These are phyloP conservation scores for Stigmatopora nigra DNA, from an alignment of 2,113 vertebrate species.

Conservation along the genomic window DNA sequence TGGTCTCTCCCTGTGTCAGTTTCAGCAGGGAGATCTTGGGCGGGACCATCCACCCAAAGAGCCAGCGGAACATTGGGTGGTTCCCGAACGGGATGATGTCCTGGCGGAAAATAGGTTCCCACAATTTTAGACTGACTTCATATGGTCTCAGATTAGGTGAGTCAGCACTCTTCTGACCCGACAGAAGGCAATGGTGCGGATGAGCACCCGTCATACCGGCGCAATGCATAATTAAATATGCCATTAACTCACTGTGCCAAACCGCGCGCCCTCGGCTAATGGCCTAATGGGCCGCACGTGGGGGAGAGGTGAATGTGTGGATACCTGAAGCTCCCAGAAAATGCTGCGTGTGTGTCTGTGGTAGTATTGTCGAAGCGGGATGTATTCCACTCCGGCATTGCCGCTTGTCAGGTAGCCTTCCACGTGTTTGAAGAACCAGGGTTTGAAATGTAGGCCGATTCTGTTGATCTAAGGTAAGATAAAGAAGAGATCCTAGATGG, in stretches of 20 bases:
- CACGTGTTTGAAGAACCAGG: slow-evolving; percentile 97
- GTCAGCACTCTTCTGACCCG: neutral
- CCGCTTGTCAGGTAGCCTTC: slow-evolving; percentile 77
- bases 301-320: slow-evolving; percentile 8
- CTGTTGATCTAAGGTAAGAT: slow-evolving; percentile 76
- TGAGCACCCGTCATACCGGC: slow-evolving; percentile 23
- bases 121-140: neutral
- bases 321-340: slow-evolving; percentile 98
- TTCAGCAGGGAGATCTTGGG: slow-evolving; percentile 96
- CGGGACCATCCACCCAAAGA: slow-evolving; percentile 97
- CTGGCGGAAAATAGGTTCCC: slow-evolving; percentile 53
- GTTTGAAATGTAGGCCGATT: slow-evolving; percentile 91
- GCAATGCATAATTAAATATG: slow-evolving; percentile 64
- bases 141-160: neutral
- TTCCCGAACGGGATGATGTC: slow-evolving; percentile 98
- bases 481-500: neutral
- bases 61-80: slow-evolving; percentile 84
- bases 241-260: slow-evolving; percentile 43
- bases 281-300: slow-evolving; percentile 55
- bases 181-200: slow-evolving; percentile 9
- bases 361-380: slow-evolving; percentile 93
- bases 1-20: slow-evolving; percentile 94
- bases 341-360: slow-evolving; percentile 96
- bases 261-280: slow-evolving; percentile 48
- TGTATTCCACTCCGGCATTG: slow-evolving; percentile 77